These are phyloP conservation scores for Chironomus riparius DNA, from an alignment of 2,888 invertebrate genomes.

Conservation along the genomic window DNA sequence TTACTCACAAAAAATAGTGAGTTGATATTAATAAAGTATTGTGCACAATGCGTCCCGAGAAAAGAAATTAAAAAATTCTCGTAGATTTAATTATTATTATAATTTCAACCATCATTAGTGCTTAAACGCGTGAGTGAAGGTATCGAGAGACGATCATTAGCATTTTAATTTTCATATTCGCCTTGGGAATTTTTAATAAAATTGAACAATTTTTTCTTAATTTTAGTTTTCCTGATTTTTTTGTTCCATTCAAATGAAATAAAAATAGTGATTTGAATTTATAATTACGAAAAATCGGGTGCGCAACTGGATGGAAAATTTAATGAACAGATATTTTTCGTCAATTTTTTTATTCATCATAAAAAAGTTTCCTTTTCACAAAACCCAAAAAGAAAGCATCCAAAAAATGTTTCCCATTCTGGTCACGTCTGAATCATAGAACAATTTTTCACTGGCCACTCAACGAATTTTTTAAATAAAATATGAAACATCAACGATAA, in stretches of 20 bases:
- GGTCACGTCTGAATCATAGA: slow-evolving; percentile 12
- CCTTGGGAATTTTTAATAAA: background rate
- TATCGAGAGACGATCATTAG: slow-evolving; percentile 7
- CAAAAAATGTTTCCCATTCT: background rate
- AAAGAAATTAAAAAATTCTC: background rate
- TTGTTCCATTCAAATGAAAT: background rate
- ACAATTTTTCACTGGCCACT: slow-evolving; percentile 23
- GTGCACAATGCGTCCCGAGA: background rate
- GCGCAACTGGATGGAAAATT: slow-evolving; percentile 3
- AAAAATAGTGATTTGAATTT: slow-evolving; percentile 20
- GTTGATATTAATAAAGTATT: slow-evolving; percentile 1
- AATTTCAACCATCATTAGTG: no score
- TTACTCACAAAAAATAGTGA: background rate
- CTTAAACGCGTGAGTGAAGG: background rate
- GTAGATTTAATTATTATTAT: background rate
- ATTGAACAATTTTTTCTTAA: background rate
- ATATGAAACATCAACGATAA: slow-evolving; percentile 16
- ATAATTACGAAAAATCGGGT: background rate
- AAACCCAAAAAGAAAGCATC: background rate
- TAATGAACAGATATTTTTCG: slow-evolving; percentile 11
- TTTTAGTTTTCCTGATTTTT: background rate
- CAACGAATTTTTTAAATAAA: slow-evolving; percentile 13
- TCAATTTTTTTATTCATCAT: background rate
- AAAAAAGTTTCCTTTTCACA: background rate
- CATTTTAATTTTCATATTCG: slow-evolving; percentile 8